Evolutionary conservation across 2,113 vertebrate species (phyloP).

Genomic region (Sceloporus undulatus): DNA sequence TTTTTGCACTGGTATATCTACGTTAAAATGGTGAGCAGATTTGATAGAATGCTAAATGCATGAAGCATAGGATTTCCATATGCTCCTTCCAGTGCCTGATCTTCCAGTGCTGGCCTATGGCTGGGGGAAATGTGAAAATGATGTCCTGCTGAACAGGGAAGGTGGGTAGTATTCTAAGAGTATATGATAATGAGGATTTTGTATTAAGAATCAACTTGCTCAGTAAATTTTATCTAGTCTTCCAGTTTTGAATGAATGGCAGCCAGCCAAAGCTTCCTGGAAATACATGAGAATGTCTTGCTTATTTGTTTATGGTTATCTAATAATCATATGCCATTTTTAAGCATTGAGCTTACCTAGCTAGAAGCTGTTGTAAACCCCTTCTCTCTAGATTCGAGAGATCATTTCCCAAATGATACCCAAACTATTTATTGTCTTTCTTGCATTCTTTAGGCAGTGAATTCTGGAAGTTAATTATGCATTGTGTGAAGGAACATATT

Average conservation of each 20-base stretch:
- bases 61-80: too few relatives aligned
- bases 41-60: too few relatives aligned
- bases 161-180: background rate
- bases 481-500: background rate
- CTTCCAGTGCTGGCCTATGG: background rate
- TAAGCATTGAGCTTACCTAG: background rate
- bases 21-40: too few relatives aligned
- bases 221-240: background rate
- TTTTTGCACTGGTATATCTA: too few relatives aligned
- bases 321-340: background rate
- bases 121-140: background rate
- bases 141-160: background rate
- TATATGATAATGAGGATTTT: background rate
- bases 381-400: background rate
- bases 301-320: background rate
- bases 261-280: too few relatives aligned
- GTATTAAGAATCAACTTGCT: background rate
- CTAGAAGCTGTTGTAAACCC: background rate
- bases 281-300: background rate
- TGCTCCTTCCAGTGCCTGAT: background rate
- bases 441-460: background rate
- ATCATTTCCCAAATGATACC: background rate
- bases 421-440: background rate
- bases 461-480: conserved; percentile 3
- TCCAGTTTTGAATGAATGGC: background rate